Evolutionary conservation across 2,888 invertebrate genomes (phyloP).

Genomic region (Anagyrus pseudococci): DNA sequence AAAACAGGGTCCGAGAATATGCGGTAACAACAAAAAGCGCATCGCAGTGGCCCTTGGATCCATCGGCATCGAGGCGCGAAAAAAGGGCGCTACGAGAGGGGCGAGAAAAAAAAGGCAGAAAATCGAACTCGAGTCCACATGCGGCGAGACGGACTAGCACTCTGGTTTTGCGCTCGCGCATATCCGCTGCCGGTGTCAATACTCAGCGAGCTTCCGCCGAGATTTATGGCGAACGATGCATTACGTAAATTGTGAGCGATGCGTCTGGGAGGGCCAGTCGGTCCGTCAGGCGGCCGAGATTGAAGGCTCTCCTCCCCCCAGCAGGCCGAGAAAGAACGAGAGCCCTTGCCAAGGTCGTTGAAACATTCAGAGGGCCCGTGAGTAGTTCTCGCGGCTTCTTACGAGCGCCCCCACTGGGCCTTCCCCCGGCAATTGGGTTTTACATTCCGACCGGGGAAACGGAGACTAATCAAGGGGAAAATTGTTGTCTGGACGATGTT

Average conservation of each 20-base stretch:
- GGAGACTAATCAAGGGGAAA: slow-evolving; percentile 23
- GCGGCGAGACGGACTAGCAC: not conserved
- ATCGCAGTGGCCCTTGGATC: too few relatives aligned
- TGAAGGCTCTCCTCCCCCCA: not conserved
- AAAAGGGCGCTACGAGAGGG: not conserved
- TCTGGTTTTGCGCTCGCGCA: slow-evolving; percentile 17
- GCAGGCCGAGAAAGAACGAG: too few relatives aligned
- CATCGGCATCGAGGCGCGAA: not conserved
- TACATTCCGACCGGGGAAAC: not conserved
- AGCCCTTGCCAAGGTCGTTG: slow-evolving; percentile 7
- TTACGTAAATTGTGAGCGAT: slow-evolving; percentile 51
- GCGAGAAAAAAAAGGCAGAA: not conserved
- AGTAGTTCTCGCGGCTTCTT: not conserved
- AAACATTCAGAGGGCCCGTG: slow-evolving; percentile 26
- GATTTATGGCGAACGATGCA: slow-evolving; percentile 53
- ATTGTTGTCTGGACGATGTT: slow-evolving; percentile 13
- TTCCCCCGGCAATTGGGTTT: not conserved
- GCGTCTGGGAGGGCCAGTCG: slow-evolving; percentile 27
- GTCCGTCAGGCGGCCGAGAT: slow-evolving; percentile 6
- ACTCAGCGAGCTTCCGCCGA: slow-evolving; percentile 41
- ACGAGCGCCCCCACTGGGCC: not conserved
- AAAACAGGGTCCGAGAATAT: slow-evolving; percentile 16
- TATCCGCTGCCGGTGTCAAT: slow-evolving; percentile 46
- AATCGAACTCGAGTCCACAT: not conserved
- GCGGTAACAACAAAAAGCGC: slow-evolving; percentile 14